Percentiles rank a stretch among this genome's conserved stretches.
phyloP scores from a whole-genome alignment of 2,888 invertebrate genomes.

The Teleiodes luculella region DNA sequence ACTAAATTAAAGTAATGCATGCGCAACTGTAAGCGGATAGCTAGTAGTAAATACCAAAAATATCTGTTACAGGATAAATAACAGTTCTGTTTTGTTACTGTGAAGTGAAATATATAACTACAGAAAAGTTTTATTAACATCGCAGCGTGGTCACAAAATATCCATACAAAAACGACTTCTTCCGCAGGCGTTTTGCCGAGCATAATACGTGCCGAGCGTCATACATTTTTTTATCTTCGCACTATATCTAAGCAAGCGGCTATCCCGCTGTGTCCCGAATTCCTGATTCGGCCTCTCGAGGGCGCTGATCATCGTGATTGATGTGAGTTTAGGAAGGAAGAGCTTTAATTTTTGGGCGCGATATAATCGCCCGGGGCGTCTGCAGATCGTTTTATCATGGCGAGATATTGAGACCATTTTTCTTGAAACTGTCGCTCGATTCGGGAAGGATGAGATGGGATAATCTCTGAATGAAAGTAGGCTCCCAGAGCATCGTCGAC shows the following conservation, averaged over 20 bases:
- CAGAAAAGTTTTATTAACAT: too few relatives aligned
- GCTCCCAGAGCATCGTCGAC: too few relatives aligned
- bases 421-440: neutral
- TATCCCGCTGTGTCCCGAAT: neutral
- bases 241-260: neutral
- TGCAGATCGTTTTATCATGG: slow-evolving; percentile 4
- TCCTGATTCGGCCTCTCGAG: neutral
- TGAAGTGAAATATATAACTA: too few relatives aligned
- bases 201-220: neutral
- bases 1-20: too few relatives aligned
- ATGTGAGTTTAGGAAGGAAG: slow-evolving; percentile 6
- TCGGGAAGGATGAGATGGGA: neutral
- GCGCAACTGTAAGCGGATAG: too few relatives aligned
- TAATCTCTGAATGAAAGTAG: neutral
- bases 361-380: slow-evolving; percentile 8
- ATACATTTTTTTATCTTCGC: neutral
- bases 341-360: slow-evolving; percentile 8
- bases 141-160: too few relatives aligned
- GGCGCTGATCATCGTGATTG: slow-evolving; percentile 5
- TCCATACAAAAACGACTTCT: too few relatives aligned
- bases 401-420: slow-evolving; percentile 1
- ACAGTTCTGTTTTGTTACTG: too few relatives aligned
- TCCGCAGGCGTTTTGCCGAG: neutral
- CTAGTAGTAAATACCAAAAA: too few relatives aligned
- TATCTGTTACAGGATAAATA: too few relatives aligned